Percentiles rank a stretch among this genome's conserved stretches.
Conservation (phyloP, 2,113 vertebrate species). For the Cepphus grylle region DNA sequence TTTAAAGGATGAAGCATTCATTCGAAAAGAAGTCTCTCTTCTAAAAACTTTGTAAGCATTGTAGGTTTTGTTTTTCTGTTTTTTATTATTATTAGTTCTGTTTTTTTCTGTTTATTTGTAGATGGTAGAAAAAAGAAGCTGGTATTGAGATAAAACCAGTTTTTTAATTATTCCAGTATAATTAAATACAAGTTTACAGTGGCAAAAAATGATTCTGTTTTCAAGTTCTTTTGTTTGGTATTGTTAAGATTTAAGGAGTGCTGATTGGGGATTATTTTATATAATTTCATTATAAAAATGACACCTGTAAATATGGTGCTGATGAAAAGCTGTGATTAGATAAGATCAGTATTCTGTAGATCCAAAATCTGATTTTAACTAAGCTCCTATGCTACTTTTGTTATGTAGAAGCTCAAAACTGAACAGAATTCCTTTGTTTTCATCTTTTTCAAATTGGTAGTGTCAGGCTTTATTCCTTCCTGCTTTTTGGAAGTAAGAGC, state of each 20-base stretch:
- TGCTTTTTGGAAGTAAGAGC: background rate
- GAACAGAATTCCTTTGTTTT: background rate
- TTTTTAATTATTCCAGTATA: background rate
- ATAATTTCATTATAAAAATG: background rate
- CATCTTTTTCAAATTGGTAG: background rate
- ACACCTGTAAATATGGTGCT: background rate
- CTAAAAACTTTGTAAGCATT: background rate
- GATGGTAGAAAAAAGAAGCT: background rate
- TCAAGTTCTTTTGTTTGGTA: background rate
- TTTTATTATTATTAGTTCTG: too few relatives aligned
- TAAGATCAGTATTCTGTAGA: background rate
- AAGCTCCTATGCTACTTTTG: background rate
- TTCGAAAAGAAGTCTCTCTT: background rate
- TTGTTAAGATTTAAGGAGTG: background rate
- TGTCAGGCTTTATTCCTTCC: background rate
- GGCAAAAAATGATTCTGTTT: background rate
- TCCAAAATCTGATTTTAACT: background rate
- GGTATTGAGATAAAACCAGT: background rate
- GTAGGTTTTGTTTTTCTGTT: background rate
- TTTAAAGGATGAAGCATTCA: background rate
- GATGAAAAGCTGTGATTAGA: background rate
- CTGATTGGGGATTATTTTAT: background rate
- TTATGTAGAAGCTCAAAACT: background rate
- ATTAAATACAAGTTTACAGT: background rate
- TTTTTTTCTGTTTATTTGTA: background rate